These are phyloP conservation scores for Tupaia tana DNA, from an alignment of 2,113 vertebrate genomes.

Conservation along the genomic window DNA sequence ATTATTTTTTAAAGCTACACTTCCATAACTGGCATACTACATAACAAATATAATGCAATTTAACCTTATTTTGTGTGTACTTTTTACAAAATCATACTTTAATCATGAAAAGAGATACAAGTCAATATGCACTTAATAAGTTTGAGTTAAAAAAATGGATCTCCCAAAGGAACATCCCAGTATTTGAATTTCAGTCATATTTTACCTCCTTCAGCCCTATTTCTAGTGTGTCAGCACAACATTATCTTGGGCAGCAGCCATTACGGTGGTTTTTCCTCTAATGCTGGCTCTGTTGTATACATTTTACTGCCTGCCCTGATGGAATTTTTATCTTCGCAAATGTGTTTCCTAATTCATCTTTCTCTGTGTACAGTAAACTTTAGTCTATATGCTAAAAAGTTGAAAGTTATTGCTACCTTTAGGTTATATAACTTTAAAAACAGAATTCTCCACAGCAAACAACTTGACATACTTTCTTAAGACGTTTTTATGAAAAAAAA, in stretches of 20 bases:
- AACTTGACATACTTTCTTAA: slow-evolving; percentile 13
- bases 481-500: background rate
- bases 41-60: slow-evolving; percentile 45
- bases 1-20: slow-evolving; percentile 60
- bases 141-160: slow-evolving; percentile 53
- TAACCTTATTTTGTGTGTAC: slow-evolving; percentile 48
- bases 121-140: slow-evolving; percentile 56
- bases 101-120: slow-evolving; percentile 32
- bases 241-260: slow-evolving; percentile 17
- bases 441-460: slow-evolving; percentile 28
- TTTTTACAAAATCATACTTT: slow-evolving; percentile 61
- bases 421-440: slow-evolving; percentile 4
- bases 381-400: slow-evolving; percentile 43
- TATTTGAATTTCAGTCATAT: slow-evolving; percentile 56
- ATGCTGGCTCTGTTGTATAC: slow-evolving; percentile 10
- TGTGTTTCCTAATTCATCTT: slow-evolving; percentile 56
- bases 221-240: slow-evolving; percentile 50
- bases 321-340: slow-evolving; percentile 70
- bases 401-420: background rate
- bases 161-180: background rate
- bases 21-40: slow-evolving; percentile 41
- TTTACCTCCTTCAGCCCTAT: background rate
- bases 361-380: slow-evolving; percentile 26
- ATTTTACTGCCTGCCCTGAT: slow-evolving; percentile 63
- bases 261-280: background rate